Evolutionary conservation across 2,113 vertebrate species (phyloP).

Genomic region (Crotophaga sulcirostris): DNA sequence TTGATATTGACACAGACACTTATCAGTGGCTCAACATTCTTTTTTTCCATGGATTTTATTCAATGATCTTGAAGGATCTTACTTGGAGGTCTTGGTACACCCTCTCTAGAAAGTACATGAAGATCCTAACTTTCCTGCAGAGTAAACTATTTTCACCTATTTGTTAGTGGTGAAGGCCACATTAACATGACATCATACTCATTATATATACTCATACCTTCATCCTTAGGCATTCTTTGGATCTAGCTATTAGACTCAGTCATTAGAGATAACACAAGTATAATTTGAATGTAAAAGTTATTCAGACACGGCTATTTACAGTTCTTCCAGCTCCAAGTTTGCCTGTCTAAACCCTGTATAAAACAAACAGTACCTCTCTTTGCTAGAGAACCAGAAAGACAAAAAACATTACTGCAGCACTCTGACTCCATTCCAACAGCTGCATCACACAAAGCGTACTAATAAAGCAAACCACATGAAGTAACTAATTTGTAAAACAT

Average conservation of each 20-base stretch:
- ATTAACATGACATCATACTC: not conserved
- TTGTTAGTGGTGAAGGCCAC: not conserved
- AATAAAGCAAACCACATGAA: not conserved
- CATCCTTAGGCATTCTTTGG: not conserved
- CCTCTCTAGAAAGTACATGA: not conserved
- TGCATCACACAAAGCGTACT: not conserved
- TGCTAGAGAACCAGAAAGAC: not conserved
- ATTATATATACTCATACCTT: too few species aligned
- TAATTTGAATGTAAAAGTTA: not conserved
- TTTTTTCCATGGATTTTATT: not conserved
- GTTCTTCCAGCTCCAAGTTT: not conserved
- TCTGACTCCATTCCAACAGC: not conserved
- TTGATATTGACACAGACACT: not conserved
- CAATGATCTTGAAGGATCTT: not conserved
- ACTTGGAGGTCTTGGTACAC: not conserved
- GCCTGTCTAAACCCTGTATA: not conserved
- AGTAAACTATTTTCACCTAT: not conserved
- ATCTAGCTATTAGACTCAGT: not conserved
- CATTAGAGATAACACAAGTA: not conserved
- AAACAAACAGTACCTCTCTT: not conserved
- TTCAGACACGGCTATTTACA: not conserved
- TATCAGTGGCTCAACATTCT: not conserved
- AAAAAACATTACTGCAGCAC: not conserved
- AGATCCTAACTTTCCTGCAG: not conserved
- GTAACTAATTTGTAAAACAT: not conserved